Evolutionary conservation across 2,113 vertebrate genomes (phyloP).

Genomic region (Ovibos moschatus): DNA sequence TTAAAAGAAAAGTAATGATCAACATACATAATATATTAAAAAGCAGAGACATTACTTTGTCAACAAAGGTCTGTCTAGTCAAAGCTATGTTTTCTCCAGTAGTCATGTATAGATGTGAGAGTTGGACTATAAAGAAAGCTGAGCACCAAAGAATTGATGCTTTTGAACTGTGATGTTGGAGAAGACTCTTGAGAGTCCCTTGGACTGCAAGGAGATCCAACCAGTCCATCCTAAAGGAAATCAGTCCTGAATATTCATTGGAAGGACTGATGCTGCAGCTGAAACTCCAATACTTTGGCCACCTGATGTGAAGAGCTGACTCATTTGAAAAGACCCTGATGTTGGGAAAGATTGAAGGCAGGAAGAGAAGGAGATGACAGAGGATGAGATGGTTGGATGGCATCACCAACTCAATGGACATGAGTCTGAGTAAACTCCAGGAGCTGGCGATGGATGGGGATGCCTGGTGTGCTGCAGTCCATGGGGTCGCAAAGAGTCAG

Average conservation of each 20-base stretch:
- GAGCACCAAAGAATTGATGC: accelerated
- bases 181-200: not conserved
- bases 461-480: accelerated
- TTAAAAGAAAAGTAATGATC: not conserved
- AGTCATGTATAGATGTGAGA: not conserved
- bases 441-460: not conserved
- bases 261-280: not conserved
- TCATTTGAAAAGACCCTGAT: not conserved
- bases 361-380: not conserved
- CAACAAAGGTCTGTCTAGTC: not conserved
- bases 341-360: not conserved
- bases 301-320: accelerated
- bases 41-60: not conserved
- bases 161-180: not conserved
- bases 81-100: not conserved
- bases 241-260: not conserved
- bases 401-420: not conserved
- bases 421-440: accelerated
- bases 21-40: not conserved
- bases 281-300: not conserved
- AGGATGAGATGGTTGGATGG: not conserved
- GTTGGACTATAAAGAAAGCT: not conserved
- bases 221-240: not conserved
- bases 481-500: accelerated
- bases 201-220: not conserved